Evolutionary conservation across 1,140 invertebrate genomes (phyloP), one percentile per base, ranked within the genome.

Genomic region (Orius insidiosus): DNA sequence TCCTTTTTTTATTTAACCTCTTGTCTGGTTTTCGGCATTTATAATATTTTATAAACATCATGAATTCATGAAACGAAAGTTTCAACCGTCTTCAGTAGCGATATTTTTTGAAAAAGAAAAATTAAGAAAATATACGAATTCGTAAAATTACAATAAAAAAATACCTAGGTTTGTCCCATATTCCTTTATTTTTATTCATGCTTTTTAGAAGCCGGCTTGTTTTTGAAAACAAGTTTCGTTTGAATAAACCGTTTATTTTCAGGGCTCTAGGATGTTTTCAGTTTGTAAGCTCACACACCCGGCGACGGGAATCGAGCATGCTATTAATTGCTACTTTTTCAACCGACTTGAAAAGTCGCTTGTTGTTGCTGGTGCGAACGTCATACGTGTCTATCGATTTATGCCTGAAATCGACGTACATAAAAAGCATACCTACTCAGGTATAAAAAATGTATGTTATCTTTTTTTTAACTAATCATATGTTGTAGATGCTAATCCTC

Each of bases 241-340:
- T n/a, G n/a, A 24, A 7, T 3, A 24, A 24, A 7, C 24, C 24
- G 24, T 36, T 36, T 13, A 5, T 36, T 36, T 36, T 36, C n/a
- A 15, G n/a, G 37, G 54, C 34, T 50, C 57, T 7, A 72, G 61
- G 56, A 95, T 97, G 90, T 95, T 88, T 72, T 87, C 87, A 0
- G 75, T 95, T 60, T 85, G 79, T 62, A 93, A 90, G 60, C 83
- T 82, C 65, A 81, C 76, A 5, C 90, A 95, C 62, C 80, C 87
- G 7, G 78, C 92, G 0, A 97, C 93, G 0, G 81, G 81, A 0
- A 81, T 98, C 13, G 94, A 98, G 63, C 84, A 93, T 60, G 77
- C 83, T 16, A 76, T 95, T 7, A 88, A 85, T 56, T 98, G 93
- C 58, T 77, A 90, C 58, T 98, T 99, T 64, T 90, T 95, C 58